phyloP scores from a whole-genome alignment of 2,797 vertebrate genomes.

The Clamator glandarius region DNA sequence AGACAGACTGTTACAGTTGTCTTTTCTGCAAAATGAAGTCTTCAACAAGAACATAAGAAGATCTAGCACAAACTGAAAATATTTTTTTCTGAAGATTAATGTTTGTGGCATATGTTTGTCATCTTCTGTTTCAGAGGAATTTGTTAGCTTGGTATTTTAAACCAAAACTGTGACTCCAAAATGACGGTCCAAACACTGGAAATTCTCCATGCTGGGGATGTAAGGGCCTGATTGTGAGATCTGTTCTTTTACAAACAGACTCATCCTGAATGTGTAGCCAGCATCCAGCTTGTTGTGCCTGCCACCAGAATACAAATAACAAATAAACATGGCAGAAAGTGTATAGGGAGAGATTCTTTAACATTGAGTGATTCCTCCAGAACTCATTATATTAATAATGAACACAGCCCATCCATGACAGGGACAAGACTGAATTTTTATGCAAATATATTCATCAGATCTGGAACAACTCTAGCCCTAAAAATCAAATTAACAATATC shows the following conservation, averaged over 20 bases:
- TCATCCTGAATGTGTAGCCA: neutral
- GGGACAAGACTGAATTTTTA: constrained; percentile 10
- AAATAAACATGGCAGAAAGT: neutral
- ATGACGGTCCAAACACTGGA: neutral
- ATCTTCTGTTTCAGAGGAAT: neutral
- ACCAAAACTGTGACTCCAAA: neutral
- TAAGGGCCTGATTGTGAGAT: neutral
- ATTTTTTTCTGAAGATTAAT: neutral
- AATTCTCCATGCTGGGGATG: neutral
- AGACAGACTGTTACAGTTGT: neutral
- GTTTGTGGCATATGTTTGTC: neutral
- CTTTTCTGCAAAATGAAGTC: neutral
- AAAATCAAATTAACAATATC: constrained; percentile 42
- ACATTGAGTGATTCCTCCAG: neutral
- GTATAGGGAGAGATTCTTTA: neutral
- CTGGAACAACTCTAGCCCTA: constrained; percentile 11
- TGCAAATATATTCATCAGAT: constrained; percentile 32
- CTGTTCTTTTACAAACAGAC: neutral
- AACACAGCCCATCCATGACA: constrained; percentile 42
- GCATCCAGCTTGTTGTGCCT: neutral
- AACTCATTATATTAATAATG: constrained; percentile 37
- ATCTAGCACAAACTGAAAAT: neutral
- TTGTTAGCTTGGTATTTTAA: neutral
- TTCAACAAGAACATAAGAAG: neutral
- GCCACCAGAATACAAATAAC: neutral